phyloP scores from a whole-genome alignment of 1,140 invertebrate genomes.

The Cydia splendana region DNA sequence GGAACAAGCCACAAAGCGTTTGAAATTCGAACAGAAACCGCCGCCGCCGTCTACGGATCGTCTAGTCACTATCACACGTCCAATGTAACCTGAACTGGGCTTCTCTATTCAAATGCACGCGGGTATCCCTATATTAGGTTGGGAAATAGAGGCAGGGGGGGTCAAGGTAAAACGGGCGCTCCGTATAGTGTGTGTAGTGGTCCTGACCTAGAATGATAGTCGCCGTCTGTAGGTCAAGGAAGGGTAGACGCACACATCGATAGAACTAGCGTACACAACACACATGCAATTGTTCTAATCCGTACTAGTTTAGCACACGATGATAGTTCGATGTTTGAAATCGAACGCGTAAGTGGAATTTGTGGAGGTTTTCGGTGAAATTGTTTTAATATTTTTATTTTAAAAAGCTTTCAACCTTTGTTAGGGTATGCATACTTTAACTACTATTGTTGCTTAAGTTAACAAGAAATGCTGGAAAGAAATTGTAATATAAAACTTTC shows the following conservation, averaged over 20 bases:
- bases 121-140: conserved; percentile 33
- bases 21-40: conserved; percentile 48
- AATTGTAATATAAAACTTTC: not conserved
- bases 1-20: conserved; percentile 47
- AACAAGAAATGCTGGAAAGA: not conserved
- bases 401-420: not conserved
- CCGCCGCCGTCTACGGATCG: conserved; percentile 64
- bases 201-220: conserved; percentile 76
- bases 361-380: not conserved
- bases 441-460: not conserved
- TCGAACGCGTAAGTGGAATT: conserved; percentile 14
- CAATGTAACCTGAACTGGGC: conserved; percentile 49
- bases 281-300: conserved; percentile 27
- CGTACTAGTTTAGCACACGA: conserved; percentile 19
- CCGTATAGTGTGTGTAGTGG: conserved; percentile 57
- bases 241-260: conserved; percentile 72
- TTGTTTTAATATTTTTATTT: not conserved
- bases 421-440: not conserved
- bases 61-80: conserved; percentile 65
- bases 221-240: conserved; percentile 74
- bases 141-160: conserved; percentile 41
- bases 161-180: conserved; percentile 48
- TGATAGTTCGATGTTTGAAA: conserved; percentile 45
- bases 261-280: conserved; percentile 6
- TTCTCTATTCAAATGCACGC: conserved; percentile 50